Evolutionary conservation across 2,888 invertebrate species (phyloP), one percentile per base, ranked within the genome.

Genomic region (Chydorus sphaericus): DNA sequence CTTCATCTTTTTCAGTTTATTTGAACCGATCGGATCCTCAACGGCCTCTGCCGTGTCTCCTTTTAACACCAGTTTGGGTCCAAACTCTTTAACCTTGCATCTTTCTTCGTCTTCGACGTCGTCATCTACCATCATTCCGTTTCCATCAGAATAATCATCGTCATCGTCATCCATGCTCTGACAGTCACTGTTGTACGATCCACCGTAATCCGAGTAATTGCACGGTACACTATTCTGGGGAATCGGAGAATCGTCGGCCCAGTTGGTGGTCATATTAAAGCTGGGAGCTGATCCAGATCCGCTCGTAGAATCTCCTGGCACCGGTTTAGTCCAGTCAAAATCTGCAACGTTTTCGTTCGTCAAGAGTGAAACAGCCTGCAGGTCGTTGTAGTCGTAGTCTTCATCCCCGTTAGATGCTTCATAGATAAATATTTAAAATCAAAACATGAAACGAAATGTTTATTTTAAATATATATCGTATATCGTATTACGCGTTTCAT

Each of bases 31-130:
- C 31, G 49, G 18, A n/a, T 66, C 65, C 55, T 89, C 88, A 1
- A 88, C 78, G 0, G 89, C 88, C 68, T 89, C 89, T 0, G 89
- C 90, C 44, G 86, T 80, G 68, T 86, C 87, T 26, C 85, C 57
- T 33, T 44, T 57, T 8, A 30, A 53, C 33, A 57, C 54, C 62
- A 49, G 37, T 50, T 48, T 62, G 58, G 37, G 61, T 60, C 26
- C 58, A 33, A 33, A 56, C 58, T 56, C 59, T 56, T 56, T 50
- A 54, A 28, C 56, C 36, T 59, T 57, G 55, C 56, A 60, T 39
- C 20, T 59, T 36, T 63, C 64, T 30, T 59, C 55, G 14, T 59
- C 60, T 14, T 59, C 60, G 14, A 62, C 61, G 54, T 66, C 68
- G 52, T 66, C 68, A 20, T 61, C 58, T 33, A 14, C 8, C n/a